phyloP scores from a whole-genome alignment of 2,797 vertebrate species.

The Pterois miles region DNA sequence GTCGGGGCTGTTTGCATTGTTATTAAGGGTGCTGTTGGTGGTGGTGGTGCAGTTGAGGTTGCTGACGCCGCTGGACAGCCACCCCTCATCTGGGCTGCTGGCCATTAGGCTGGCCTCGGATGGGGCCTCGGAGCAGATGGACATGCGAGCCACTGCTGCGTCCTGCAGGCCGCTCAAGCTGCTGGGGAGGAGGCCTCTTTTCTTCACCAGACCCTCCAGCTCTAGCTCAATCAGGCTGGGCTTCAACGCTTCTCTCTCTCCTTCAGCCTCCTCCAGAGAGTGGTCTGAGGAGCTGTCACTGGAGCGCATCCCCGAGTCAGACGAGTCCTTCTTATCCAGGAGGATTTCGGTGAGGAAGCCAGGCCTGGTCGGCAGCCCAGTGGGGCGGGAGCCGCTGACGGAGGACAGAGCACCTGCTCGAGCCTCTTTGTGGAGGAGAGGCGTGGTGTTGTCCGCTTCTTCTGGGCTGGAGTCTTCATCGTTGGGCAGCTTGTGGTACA shows the following conservation, averaged over 20 bases:
- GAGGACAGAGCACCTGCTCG: constrained; percentile 64
- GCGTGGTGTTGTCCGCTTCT: constrained; percentile 91
- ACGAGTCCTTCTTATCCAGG: constrained; percentile 94
- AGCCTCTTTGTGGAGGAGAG: constrained; percentile 86
- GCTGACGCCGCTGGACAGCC: constrained; percentile 85
- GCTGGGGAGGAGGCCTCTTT: constrained; percentile 86
- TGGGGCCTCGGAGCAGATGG: constrained; percentile 93
- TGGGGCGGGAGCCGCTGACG: constrained; percentile 72
- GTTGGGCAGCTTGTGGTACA: constrained; percentile 91
- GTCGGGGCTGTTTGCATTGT: constrained; percentile 84
- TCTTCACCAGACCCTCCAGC: constrained; percentile 85
- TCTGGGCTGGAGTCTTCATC: constrained; percentile 92
- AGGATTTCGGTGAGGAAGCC: constrained; percentile 86
- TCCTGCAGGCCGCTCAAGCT: constrained; percentile 91
- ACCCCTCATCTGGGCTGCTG: constrained; percentile 94
- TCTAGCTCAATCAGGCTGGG: constrained; percentile 90
- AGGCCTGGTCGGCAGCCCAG: constrained; percentile 77
- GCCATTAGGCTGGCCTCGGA: constrained; percentile 91
- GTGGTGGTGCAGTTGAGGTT: constrained; percentile 91
- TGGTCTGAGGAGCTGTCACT: constrained; percentile 91
- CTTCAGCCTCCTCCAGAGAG: constrained; percentile 88
- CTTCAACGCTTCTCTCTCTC: constrained; percentile 74
- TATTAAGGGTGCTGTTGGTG: constrained; percentile 86
- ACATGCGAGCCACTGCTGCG: constrained; percentile 91
- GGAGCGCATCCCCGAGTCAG: constrained; percentile 93